These are phyloP conservation scores for Nephila pilipes DNA, from an alignment of 1,140 invertebrate species.

Conservation along the genomic window DNA sequence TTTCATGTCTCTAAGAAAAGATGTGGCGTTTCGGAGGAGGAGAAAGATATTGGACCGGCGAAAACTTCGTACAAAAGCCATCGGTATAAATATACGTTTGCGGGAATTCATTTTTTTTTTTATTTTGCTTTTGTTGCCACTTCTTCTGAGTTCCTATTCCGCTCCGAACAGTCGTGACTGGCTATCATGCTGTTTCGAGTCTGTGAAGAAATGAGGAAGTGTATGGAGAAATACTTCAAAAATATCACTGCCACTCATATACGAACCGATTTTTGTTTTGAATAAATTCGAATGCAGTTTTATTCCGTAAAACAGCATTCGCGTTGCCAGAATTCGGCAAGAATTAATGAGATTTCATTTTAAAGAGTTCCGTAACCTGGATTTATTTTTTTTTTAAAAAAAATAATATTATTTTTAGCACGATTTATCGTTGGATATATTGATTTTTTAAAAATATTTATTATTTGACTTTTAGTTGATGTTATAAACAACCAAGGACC, in stretches of 20 bases:
- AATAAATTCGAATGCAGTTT: neutral
- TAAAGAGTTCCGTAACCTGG: neutral
- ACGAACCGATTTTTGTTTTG: neutral
- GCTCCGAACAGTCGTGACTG: neutral
- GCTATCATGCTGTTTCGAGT: neutral
- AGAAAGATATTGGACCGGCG: slow-evolving; percentile 50
- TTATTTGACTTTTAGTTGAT: neutral
- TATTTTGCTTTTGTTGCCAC: neutral
- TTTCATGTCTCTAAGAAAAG: slow-evolving; percentile 13
- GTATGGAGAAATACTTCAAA: neutral
- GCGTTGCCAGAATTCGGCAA: neutral
- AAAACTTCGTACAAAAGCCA: slow-evolving; percentile 41
- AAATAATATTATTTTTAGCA: no score
- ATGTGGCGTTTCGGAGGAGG: slow-evolving; percentile 30
- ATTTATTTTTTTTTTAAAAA: neutral
- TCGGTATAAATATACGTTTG: slow-evolving; percentile 47
- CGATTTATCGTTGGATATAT: neutral
- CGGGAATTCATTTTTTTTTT: slow-evolving; percentile 9
- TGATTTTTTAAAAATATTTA: neutral
- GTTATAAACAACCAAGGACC: neutral
- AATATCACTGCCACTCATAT: slow-evolving; percentile 4
- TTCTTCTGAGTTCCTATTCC: neutral
- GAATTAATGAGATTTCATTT: neutral
- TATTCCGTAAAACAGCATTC: neutral
- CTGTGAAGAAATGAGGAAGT: neutral